Evolutionary conservation across 2,797 vertebrate species (phyloP).

Genomic region (Rousettus madagascariensis): DNA sequence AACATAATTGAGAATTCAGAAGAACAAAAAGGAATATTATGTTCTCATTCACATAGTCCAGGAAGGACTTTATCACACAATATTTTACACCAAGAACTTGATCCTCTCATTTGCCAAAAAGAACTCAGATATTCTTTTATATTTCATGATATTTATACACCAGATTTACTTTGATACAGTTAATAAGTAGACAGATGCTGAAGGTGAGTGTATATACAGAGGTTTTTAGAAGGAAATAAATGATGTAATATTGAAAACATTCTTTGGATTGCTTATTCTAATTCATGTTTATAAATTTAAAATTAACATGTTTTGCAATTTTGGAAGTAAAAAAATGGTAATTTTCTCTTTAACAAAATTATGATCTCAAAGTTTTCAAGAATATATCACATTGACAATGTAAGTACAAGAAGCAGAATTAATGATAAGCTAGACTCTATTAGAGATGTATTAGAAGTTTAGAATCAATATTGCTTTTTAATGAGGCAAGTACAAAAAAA

Average conservation of each 20-base stretch:
- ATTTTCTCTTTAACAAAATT: constrained; percentile 29
- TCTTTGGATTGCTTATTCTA: constrained; percentile 18
- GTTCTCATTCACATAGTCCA: constrained; percentile 8
- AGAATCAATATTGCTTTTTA: constrained; percentile 6
- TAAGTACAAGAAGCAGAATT: not conserved
- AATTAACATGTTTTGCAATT: not conserved
- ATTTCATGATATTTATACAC: not conserved
- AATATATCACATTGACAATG: constrained; percentile 3
- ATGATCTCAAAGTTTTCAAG: not conserved
- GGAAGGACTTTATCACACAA: not conserved
- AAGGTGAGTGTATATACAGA: not conserved
- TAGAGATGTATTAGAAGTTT: constrained; percentile 1
- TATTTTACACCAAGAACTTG: not conserved
- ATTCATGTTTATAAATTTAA: constrained; percentile 20
- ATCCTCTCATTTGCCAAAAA: not conserved
- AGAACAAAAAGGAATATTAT: not conserved
- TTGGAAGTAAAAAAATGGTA: not conserved
- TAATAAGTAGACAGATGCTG: constrained; percentile 22
- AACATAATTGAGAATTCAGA: constrained; percentile 9
- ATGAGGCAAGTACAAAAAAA: not conserved
- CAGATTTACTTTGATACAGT: constrained; percentile 33
- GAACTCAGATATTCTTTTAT: not conserved
- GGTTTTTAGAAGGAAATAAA: not conserved
- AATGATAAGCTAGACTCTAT: not conserved
- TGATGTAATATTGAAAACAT: not conserved